Evolutionary conservation across 1,140 invertebrate genomes (phyloP).

Genomic region (Callitettix versicolor): DNA sequence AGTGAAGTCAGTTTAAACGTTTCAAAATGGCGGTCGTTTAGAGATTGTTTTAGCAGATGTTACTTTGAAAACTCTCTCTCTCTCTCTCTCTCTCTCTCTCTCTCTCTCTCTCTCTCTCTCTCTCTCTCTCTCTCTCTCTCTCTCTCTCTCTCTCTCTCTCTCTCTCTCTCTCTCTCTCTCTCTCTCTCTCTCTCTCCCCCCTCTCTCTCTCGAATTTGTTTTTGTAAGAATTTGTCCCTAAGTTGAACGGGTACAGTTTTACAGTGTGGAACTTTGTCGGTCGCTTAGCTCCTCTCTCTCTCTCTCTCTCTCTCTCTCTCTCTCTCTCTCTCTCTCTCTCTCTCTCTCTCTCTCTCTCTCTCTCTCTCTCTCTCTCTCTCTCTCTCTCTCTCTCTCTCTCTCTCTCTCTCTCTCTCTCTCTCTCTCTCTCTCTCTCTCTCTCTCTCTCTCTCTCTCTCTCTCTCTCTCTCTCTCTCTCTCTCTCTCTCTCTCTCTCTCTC

Average conservation of each 20-base stretch:
- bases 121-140: no score
- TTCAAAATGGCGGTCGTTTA: no score
- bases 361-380: conserved; percentile 9
- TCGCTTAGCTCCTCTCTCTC: conserved; percentile 15
- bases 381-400: background rate
- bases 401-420: conserved; percentile 6
- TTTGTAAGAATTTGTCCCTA: background rate
- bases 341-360: conserved; percentile 8
- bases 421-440: conserved; percentile 9
- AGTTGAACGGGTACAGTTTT: background rate
- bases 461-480: background rate
- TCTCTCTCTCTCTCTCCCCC: background rate
- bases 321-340: conserved; percentile 11
- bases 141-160: no score
- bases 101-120: no score
- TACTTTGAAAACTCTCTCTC: no score
- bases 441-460: background rate
- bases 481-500: background rate
- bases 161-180: no score
- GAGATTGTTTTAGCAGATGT: no score
- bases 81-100: no score
- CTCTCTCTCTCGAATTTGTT: background rate
- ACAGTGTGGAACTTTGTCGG: background rate
- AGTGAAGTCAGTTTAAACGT: no score
- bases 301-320: conserved; percentile 12